A percentile compares a stretch with the other conserved stretches of the same genome.
Conservation (phyloP, 2,888 invertebrate genomes). For the Chrysolina haemoptera region DNA sequence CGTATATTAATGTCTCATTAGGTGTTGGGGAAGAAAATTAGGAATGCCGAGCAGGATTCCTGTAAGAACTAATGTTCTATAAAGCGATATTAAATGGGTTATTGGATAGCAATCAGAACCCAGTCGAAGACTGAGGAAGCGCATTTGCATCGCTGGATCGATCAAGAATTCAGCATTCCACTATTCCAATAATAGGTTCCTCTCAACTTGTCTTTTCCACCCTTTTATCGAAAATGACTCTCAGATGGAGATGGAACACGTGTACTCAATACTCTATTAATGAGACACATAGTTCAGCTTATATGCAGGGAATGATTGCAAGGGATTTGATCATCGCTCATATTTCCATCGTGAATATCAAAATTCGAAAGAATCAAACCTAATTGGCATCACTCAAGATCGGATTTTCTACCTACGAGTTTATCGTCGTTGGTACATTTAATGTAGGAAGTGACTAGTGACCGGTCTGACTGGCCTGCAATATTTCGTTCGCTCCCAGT, state of each 20-base stretch:
- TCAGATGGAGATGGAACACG: background rate
- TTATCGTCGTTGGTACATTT: no score
- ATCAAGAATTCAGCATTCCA: background rate
- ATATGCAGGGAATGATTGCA: no score
- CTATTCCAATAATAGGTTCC: background rate
- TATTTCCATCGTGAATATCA: no score
- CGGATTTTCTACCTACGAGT: background rate
- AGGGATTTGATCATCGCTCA: no score
- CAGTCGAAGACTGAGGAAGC: background rate
- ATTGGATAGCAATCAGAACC: slow-evolving; percentile 18
- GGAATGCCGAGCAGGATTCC: slow-evolving; percentile 5
- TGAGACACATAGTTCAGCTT: no score
- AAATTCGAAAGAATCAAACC: no score
- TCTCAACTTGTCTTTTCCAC: background rate
- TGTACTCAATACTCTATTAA: no score
- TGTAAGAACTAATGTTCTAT: slow-evolving; percentile 3
- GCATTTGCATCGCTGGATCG: background rate
- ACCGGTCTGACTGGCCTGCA: no score
- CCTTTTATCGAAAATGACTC: background rate
- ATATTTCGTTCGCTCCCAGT: no score
- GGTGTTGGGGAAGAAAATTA: background rate
- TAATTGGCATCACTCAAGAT: background rate
- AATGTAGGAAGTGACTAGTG: no score
- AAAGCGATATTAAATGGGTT: slow-evolving; percentile 14
- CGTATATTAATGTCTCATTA: slow-evolving; percentile 30